Conservation (phyloP, 2,888 invertebrate species). For the Drosophila prolongata region DNA sequence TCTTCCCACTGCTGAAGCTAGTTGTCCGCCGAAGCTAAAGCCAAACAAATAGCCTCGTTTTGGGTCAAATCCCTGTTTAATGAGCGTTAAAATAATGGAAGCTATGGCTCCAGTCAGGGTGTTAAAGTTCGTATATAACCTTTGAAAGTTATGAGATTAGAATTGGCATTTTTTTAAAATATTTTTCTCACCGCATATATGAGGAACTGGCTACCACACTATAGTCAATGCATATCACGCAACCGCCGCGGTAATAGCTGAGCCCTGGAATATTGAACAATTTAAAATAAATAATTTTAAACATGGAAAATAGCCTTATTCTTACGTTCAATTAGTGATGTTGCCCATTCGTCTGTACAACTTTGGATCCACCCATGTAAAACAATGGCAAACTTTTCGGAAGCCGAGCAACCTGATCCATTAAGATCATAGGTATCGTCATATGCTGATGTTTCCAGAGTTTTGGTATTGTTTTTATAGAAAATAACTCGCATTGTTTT, state of each 20-base stretch:
- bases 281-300: background rate
- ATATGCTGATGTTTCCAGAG: constrained; percentile 47
- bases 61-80: constrained; percentile 76
- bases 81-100: constrained; percentile 63
- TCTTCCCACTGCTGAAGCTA: constrained; percentile 80
- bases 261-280: constrained; percentile 62
- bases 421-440: constrained; percentile 39
- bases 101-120: constrained; percentile 70
- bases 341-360: constrained; percentile 80
- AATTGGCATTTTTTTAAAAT: too few species aligned
- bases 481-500: constrained; percentile 61
- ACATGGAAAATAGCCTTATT: background rate
- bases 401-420: constrained; percentile 64
- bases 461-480: constrained; percentile 66
- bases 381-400: constrained; percentile 81
- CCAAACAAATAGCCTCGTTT: constrained; percentile 81
- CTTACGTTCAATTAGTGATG: constrained; percentile 77
- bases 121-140: constrained; percentile 75
- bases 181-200: constrained; percentile 69
- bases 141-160: background rate
- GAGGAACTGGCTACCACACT: constrained; percentile 75
- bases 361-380: constrained; percentile 83
- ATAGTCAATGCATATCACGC: constrained; percentile 83
- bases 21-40: constrained; percentile 83
- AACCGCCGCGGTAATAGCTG: constrained; percentile 80